Base-by-base conservation (phyloP, 2,888 invertebrate genomes). In the Catonia carolina region DNA sequence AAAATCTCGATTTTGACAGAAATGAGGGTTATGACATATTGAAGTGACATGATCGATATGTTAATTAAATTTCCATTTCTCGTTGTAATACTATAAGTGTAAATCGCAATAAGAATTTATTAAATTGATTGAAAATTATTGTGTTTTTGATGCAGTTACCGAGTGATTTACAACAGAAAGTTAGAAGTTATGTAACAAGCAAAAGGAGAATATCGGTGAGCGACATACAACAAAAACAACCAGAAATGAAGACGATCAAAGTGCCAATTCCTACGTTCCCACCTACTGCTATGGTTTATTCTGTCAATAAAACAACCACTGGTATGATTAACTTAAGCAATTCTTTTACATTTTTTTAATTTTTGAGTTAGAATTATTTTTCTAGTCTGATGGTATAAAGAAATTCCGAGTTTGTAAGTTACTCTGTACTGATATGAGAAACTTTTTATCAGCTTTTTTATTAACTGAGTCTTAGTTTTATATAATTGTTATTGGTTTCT, bases 141-240 rank as follows among this genome's bases (percentile, higher is more conserved):
- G n/a, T 49, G 23, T 51, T 17, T 62, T 55, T 49, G 66, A 76
- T 78, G 56, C 75, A 95, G 94, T 80, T 96, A 69, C 91, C 96
- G 54, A 78, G 85, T 36, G 95, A 95, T 72, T 85, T 94, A 33
- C 96, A 96, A 76, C 85, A 89, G 45, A 86, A 94, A 73, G 92
- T 95, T 2, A 83, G 86, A 27, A 83, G 83, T 27, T 89, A 89
- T 69, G 80, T 86, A 55, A 80, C 81, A 69, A 81, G 80, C 45
- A 85, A 84, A 70, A 77, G 75, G 63, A 69, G 74, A 52, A 71
- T 74, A 66, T 76, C 52, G 22, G 33, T 53, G 10, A 33, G 75
- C 63, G 66, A 65, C 33, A 64, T 63, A 48, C 53, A 62, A 47
- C 56, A 60, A 64, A 63, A 75, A 65, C 71, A 73, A 47, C 73